Percentiles rank a stretch among this genome's conserved stretches.
These are phyloP conservation scores for Dynastes hyllus DNA, from an alignment of 2,888 invertebrate species.

Conservation along the genomic window DNA sequence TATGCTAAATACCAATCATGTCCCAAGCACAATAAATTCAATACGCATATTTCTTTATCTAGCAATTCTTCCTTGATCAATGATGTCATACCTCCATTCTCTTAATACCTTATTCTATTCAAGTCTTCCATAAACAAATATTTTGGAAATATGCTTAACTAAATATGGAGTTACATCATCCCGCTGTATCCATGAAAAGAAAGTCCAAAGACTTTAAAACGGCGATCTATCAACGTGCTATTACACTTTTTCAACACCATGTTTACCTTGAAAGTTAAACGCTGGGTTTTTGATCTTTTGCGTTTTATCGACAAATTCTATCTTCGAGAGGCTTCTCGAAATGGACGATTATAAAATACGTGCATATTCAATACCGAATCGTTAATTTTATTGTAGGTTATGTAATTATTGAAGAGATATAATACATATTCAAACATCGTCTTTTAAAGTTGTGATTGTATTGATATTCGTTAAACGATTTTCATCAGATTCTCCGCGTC, in stretches of 20 bases:
- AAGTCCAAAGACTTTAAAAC: neutral
- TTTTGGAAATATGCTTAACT: neutral
- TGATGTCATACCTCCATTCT: too few relatives aligned
- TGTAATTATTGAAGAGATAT: neutral
- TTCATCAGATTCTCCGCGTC: conserved; percentile 4
- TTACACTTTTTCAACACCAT: neutral
- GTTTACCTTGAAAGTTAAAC: conserved; percentile 15
- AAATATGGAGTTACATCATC: conserved; percentile 2
- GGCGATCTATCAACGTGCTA: neutral
- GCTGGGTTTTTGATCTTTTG: neutral
- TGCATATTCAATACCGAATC: neutral
- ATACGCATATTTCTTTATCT: too few relatives aligned
- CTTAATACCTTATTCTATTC: neutral
- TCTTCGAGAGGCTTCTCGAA: neutral
- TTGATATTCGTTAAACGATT: neutral
- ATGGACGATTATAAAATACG: neutral
- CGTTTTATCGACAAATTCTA: too few relatives aligned
- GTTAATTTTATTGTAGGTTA: neutral
- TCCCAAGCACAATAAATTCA: too few relatives aligned
- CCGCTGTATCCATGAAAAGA: neutral
- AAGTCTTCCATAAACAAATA: neutral
- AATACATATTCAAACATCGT: neutral
- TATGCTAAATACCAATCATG: too few relatives aligned
- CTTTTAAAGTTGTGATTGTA: neutral
- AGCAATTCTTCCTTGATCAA: too few relatives aligned